phyloP scores from a whole-genome alignment of 2,888 invertebrate species.

The Drosophila crucigera region DNA sequence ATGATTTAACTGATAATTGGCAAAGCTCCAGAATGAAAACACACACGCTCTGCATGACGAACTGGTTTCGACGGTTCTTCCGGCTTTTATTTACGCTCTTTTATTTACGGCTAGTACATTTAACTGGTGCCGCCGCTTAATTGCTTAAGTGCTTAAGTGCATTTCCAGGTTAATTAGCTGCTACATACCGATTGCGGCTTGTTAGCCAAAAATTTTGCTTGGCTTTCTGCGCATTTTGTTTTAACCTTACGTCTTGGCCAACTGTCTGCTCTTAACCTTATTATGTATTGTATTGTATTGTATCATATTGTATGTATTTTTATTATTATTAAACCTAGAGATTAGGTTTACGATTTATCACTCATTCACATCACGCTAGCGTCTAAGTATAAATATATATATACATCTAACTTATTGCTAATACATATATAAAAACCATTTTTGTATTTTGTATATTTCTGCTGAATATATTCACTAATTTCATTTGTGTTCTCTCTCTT shows the following conservation, averaged over 20 bases:
- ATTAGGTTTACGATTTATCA: constrained; percentile 34
- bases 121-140: constrained; percentile 23
- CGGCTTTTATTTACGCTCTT: constrained; percentile 36
- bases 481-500: constrained; percentile 77
- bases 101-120: constrained; percentile 36
- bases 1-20: constrained; percentile 79
- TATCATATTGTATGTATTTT: constrained; percentile 39
- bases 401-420: constrained; percentile 39
- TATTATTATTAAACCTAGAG: constrained; percentile 8
- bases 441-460: constrained; percentile 42
- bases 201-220: constrained; percentile 25
- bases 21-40: constrained; percentile 41
- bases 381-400: constrained; percentile 27
- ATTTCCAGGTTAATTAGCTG: constrained; percentile 77
- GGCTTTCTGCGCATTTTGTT: constrained; percentile 43
- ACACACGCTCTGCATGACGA: constrained; percentile 43
- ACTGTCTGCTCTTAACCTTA: constrained; percentile 26
- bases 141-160: constrained; percentile 78
- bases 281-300: constrained; percentile 22
- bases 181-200: constrained; percentile 22
- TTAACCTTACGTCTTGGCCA: constrained; percentile 46
- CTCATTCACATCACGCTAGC: constrained; percentile 40
- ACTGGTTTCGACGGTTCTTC: constrained; percentile 42
- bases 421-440: constrained; percentile 14
- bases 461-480: constrained; percentile 73